Conservation (phyloP, 2,888 invertebrate genomes). For the Megalurothrips usitatus region DNA sequence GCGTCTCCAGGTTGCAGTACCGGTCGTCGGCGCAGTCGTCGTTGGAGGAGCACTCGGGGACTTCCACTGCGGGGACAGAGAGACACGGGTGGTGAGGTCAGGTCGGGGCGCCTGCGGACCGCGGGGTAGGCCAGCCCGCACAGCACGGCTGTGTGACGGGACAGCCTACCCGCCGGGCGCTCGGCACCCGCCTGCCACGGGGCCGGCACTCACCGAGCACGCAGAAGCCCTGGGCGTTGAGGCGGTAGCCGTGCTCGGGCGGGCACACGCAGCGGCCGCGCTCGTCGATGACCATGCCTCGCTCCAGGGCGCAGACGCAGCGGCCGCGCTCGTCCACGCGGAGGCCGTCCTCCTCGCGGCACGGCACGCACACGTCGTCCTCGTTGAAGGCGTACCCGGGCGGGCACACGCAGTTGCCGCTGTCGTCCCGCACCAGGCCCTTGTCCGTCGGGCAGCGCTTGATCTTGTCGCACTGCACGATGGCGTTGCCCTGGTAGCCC, state of each 20-base stretch:
- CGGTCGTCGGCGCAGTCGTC: conserved; percentile 71
- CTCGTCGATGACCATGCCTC: conserved; percentile 72
- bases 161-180: too few relatives aligned
- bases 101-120: not conserved
- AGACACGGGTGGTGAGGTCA: not conserved
- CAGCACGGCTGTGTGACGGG: too few relatives aligned
- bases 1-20: conserved; percentile 64
- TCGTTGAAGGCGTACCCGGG: conserved; percentile 70
- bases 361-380: conserved; percentile 72
- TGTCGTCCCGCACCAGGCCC: conserved; percentile 60
- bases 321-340: conserved; percentile 71
- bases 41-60: conserved; percentile 62
- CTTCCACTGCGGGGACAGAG: conserved; percentile 40
- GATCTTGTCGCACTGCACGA: conserved; percentile 71
- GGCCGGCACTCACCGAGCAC: conserved; percentile 49
- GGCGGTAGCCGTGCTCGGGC: conserved; percentile 60
- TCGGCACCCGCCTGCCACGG: too few relatives aligned
- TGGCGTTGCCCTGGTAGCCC: conserved; percentile 83
- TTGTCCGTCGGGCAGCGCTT: conserved; percentile 62
- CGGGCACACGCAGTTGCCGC: conserved; percentile 69
- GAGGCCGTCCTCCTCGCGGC: conserved; percentile 65
- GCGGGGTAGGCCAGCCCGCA: not conserved
- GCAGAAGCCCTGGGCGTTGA: conserved; percentile 60
- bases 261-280: conserved; percentile 73
- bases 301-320: conserved; percentile 75